Conservation (phyloP, 2,888 invertebrate genomes). For the Agrypnus murinus region DNA sequence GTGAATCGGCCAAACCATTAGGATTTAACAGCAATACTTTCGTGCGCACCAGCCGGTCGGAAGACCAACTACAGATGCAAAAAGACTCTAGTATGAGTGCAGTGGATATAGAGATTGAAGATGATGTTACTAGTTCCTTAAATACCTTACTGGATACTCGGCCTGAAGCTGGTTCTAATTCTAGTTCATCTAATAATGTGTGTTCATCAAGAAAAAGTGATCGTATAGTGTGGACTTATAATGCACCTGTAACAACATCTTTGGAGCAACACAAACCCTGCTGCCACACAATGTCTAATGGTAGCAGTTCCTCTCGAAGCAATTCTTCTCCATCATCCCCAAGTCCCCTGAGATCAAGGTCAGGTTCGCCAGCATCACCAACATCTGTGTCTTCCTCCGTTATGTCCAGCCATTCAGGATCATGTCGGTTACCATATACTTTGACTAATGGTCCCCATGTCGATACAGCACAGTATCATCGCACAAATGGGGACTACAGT, state of each 20-base stretch:
- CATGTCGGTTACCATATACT: slow-evolving; percentile 75
- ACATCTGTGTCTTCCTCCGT: slow-evolving; percentile 92
- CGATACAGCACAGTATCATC: slow-evolving; percentile 58
- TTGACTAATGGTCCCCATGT: slow-evolving; percentile 69
- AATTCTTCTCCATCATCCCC: slow-evolving; percentile 87
- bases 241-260: slow-evolving; percentile 84
- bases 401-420: slow-evolving; percentile 85
- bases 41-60: slow-evolving; percentile 92
- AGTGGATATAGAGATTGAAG: slow-evolving; percentile 93
- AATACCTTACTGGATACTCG: slow-evolving; percentile 89
- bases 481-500: slow-evolving; percentile 81
- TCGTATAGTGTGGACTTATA: slow-evolving; percentile 94
- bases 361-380: slow-evolving; percentile 83
- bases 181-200: slow-evolving; percentile 60
- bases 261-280: slow-evolving; percentile 73
- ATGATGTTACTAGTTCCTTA: slow-evolving; percentile 93
- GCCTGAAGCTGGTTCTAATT: slow-evolving; percentile 62
- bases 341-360: slow-evolving; percentile 75
- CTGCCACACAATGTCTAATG: slow-evolving; percentile 77
- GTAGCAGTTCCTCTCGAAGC: slow-evolving; percentile 76
- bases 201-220: slow-evolving; percentile 73
- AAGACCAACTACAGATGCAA: slow-evolving; percentile 91
- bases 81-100: slow-evolving; percentile 86
- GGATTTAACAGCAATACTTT: slow-evolving; percentile 68
- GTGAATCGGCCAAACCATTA: slow-evolving; percentile 55